Evolutionary conservation across 2,888 invertebrate genomes (phyloP).

Genomic region (Drosophila nr. fundita): DNA sequence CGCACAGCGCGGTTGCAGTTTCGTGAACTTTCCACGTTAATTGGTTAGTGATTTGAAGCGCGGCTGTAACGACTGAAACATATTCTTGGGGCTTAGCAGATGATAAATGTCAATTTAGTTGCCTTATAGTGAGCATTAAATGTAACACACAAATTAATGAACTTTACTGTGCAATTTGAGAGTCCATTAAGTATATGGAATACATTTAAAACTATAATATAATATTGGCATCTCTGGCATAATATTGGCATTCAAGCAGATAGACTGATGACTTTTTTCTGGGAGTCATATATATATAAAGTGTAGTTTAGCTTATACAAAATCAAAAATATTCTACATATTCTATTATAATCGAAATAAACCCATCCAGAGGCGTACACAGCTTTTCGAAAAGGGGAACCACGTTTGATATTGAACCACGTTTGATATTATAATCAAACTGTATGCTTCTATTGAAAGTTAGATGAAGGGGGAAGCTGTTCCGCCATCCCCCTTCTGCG

Average conservation of each 20-base stretch:
- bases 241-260: background rate
- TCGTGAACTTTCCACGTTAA: slow-evolving; percentile 75
- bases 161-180: background rate
- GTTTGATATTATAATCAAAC: background rate
- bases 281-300: background rate
- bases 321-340: background rate
- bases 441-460: background rate
- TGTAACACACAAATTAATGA: slow-evolving; percentile 6
- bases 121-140: slow-evolving; percentile 19
- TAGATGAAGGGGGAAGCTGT: background rate
- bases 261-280: background rate
- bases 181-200: background rate
- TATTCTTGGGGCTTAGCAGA: slow-evolving; percentile 23
- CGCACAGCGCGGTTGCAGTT: slow-evolving; percentile 71
- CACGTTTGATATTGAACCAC: background rate
- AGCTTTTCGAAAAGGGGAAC: background rate
- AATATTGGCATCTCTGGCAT: background rate
- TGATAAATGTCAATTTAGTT: slow-evolving; percentile 38
- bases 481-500: background rate
- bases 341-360: background rate
- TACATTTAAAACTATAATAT: background rate
- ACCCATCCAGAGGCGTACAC: background rate
- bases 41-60: slow-evolving; percentile 71
- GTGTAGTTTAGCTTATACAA: background rate
- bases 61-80: slow-evolving; percentile 52